phyloP scores from a whole-genome alignment of 2,888 invertebrate genomes.

The Meandrusa payeni region DNA sequence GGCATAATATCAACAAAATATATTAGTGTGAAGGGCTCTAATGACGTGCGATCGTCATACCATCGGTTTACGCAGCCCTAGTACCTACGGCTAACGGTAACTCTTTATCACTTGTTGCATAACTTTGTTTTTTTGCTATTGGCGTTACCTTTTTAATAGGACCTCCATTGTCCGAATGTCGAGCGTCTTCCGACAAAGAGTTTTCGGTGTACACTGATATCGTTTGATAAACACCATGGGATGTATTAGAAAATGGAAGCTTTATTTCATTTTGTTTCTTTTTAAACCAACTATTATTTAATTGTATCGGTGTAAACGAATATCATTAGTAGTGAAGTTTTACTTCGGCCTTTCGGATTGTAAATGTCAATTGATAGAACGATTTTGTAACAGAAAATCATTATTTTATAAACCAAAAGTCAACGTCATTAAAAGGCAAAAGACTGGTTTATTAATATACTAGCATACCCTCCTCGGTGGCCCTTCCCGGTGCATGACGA shows the following conservation, averaged over 20 bases:
- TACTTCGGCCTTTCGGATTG: no score
- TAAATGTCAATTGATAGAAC: no score
- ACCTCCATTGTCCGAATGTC: conserved; percentile 42
- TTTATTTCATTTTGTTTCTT: conserved; percentile 8
- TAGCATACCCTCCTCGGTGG: no score
- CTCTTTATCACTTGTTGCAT: conserved; percentile 44
- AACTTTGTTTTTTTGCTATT: conserved; percentile 53
- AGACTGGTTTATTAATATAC: no score
- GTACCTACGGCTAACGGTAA: conserved; percentile 36
- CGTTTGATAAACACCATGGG: conserved; percentile 33
- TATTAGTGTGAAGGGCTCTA: conserved; percentile 19
- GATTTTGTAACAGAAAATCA: no score
- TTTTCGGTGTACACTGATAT: conserved; percentile 28
- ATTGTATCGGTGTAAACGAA: no score
- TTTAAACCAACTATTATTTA: not conserved
- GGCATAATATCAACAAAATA: no score
- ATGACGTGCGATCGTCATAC: conserved; percentile 26
- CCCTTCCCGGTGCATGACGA: no score
- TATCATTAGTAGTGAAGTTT: no score
- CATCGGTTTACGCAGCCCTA: conserved; percentile 25
- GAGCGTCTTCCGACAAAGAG: conserved; percentile 30
- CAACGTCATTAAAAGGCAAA: no score
- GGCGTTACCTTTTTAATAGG: conserved; percentile 42
- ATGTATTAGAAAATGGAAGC: conserved; percentile 17
- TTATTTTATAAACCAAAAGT: no score